A percentile compares a stretch with the other conserved stretches of the same genome.
These are phyloP conservation scores for Napeogenes sylphis DNA, from an alignment of 2,888 invertebrate genomes.

Conservation along the genomic window DNA sequence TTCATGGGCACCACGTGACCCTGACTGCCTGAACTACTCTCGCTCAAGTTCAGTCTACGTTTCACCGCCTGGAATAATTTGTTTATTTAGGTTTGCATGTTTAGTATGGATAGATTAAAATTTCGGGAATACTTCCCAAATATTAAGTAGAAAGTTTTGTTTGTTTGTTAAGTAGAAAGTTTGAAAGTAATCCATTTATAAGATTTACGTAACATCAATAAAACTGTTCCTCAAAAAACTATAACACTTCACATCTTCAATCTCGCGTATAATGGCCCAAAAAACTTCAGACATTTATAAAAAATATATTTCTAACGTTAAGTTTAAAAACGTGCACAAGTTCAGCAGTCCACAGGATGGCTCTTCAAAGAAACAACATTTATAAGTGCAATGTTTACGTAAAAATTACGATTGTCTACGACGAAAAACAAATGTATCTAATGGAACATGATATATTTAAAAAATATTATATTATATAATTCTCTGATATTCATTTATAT, in stretches of 20 bases:
- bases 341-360: constrained; percentile 18
- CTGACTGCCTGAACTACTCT: constrained; percentile 77
- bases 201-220: too few species aligned
- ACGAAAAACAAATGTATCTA: neutral
- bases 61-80: constrained; percentile 80
- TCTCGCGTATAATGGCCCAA: neutral
- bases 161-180: too few species aligned
- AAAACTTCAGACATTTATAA: neutral
- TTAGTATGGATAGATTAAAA: too few species aligned
- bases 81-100: neutral
- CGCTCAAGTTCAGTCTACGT: constrained; percentile 87
- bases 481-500: too few species aligned
- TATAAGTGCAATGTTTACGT: constrained; percentile 10
- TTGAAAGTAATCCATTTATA: too few species aligned
- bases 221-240: too few species aligned
- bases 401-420: neutral
- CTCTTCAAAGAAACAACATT: constrained; percentile 16
- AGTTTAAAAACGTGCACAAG: constrained; percentile 26
- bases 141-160: too few species aligned
- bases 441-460: neutral
- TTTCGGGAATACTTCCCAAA: too few species aligned
- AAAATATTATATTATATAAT: too few species aligned
- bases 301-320: constrained; percentile 10
- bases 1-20: constrained; percentile 79
- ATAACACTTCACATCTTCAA: too few species aligned